Evolutionary conservation across 1,140 invertebrate species (phyloP), one percentile per base, ranked within the genome.

Genomic region (Drosophila yakuba): DNA sequence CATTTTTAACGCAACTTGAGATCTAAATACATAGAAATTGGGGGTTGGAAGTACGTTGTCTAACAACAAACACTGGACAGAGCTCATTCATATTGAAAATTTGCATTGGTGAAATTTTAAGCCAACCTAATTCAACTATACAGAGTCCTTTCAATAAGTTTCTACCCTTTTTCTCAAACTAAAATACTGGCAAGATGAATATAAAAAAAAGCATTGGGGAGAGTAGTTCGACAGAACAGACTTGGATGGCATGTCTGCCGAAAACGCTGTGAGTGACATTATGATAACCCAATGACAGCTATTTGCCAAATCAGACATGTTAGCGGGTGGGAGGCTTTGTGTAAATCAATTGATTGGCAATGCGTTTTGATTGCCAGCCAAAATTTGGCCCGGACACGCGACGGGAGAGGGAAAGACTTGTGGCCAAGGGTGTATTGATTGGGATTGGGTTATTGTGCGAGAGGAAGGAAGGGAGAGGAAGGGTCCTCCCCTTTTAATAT

Each of bases 261-360:
- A 48, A 48, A 43, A 39, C 45, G 54, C 60, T 78, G 74, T 68
- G 62, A 55, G 58, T 64, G 73, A 80, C 81, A 77, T 80, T 80
- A 77, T 85, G 81, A 80, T 80, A 80, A 76, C 64, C 80, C 72
- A 73, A 68, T 80, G 80, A 80, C 80, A 85, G 77, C 76, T 73
- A 84, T 84, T 84, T 84, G 80, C 67, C 80, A 85, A 84, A 81
- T 85, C 74, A 81, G 67, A 86, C 74, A 67, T 74, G 60, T 52
- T 36, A 57, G 63, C 43, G 54, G 47, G 47, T 11, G 23, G 39
- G 41, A 57, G 58, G 44, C 68, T 62, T 67, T 68, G 75, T 88
- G 80, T 82, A 83, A 86, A 86, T 88, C 83, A 86, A 86, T 86
- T 86, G 83, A 86, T 88, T 88, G 84, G 47, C 72, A 79, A 88